A percentile compares a stretch with the other conserved stretches of the same genome.
Evolutionary conservation across 2,797 vertebrate species (phyloP).

Genomic region (Gouania willdenowi): DNA sequence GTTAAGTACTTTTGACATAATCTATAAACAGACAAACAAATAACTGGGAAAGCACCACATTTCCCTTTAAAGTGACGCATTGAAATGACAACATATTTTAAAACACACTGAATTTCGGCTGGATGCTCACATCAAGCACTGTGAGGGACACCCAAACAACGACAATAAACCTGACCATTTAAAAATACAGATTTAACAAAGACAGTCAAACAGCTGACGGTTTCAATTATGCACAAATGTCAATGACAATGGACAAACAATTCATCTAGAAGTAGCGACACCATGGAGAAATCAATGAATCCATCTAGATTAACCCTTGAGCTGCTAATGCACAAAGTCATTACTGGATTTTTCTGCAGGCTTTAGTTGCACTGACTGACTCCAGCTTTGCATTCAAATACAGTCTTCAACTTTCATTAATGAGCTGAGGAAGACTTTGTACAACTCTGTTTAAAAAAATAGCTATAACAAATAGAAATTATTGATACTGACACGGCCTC

Average conservation of each 20-base stretch:
- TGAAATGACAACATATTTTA: too few species aligned
- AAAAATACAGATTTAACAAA: too few species aligned
- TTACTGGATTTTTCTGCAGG: slow-evolving; percentile 32
- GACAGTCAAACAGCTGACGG: slow-evolving; percentile 3
- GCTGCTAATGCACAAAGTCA: slow-evolving; percentile 23
- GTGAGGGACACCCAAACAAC: slow-evolving; percentile 20
- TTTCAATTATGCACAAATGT: background rate
- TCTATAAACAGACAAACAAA: too few species aligned
- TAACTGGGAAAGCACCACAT: too few species aligned
- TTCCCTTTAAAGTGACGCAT: too few species aligned
- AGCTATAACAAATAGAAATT: too few species aligned
- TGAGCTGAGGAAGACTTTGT: background rate
- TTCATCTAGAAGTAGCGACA: background rate
- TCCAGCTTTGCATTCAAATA: background rate
- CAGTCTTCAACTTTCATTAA: too few species aligned
- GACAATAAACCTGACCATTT: slow-evolving; percentile 2
- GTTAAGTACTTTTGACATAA: too few species aligned
- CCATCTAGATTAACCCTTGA: slow-evolving; percentile 16
- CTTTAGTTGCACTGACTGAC: background rate
- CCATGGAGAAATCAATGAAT: slow-evolving; percentile 26
- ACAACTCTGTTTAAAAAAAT: too few species aligned
- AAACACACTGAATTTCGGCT: slow-evolving; percentile 37
- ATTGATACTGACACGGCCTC: too few species aligned
- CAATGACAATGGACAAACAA: too few species aligned
- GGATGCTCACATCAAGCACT: slow-evolving; percentile 6